phyloP scores from a whole-genome alignment of 2,797 vertebrate genomes.

The Antrozous pallidus region DNA sequence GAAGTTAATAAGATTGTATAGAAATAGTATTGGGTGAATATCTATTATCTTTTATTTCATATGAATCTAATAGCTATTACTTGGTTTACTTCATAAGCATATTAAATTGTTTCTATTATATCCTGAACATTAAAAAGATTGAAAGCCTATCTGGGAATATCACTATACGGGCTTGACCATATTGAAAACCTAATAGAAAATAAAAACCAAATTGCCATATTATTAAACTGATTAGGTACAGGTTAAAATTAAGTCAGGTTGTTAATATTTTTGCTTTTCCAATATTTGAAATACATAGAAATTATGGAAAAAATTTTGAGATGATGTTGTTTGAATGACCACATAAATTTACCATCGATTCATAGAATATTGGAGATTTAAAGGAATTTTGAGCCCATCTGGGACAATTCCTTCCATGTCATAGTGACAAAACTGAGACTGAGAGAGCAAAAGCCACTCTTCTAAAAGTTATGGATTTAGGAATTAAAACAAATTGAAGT shows the following conservation, averaged over 20 bases:
- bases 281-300: not conserved
- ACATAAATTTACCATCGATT: not conserved
- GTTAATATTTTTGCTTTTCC: not conserved
- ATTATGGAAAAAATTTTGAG: not conserved
- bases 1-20: not conserved
- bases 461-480: not conserved
- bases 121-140: not conserved
- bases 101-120: not conserved
- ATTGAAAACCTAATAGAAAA: not conserved
- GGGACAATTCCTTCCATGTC: not conserved
- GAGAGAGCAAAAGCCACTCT: not conserved
- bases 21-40: not conserved
- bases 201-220: not conserved
- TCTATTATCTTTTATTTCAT: slow-evolving; percentile 43
- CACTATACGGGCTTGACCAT: not conserved
- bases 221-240: not conserved
- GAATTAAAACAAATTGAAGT: not conserved
- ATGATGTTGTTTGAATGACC: not conserved
- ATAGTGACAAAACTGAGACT: not conserved
- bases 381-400: not conserved
- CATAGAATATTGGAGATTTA: not conserved
- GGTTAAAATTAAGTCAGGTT: not conserved
- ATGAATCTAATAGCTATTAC: slow-evolving; percentile 5
- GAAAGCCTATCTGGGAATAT: not conserved
- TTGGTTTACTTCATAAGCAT: not conserved